phyloP scores from a whole-genome alignment of 2,113 vertebrate species.

The Cacatua alba region DNA sequence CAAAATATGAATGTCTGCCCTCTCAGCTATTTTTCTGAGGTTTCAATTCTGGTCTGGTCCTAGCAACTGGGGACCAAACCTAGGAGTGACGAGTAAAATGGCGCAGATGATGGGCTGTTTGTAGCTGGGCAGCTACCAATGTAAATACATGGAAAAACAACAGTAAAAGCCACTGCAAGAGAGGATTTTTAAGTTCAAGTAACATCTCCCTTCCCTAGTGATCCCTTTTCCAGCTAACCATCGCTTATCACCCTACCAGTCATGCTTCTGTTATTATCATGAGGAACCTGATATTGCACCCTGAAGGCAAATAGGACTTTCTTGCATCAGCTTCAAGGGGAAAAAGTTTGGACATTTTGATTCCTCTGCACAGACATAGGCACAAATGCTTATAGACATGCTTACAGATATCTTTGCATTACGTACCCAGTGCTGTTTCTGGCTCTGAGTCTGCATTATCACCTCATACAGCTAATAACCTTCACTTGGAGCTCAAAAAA shows the following conservation, averaged over 20 bases:
- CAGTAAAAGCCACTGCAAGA: background rate
- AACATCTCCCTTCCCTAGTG: background rate
- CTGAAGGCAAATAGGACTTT: background rate
- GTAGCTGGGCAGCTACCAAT: background rate
- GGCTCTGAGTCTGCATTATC: background rate
- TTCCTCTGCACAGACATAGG: background rate
- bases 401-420: background rate
- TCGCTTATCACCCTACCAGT: background rate
- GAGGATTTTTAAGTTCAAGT: background rate
- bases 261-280: background rate
- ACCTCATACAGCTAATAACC: background rate
- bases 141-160: background rate
- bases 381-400: background rate
- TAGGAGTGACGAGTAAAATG: background rate
- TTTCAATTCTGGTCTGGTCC: background rate
- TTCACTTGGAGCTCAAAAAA: background rate
- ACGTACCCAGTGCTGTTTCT: background rate
- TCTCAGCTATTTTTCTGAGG: background rate
- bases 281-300: background rate
- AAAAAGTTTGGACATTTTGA: background rate
- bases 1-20: background rate
- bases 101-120: background rate
- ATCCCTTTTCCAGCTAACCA: background rate
- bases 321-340: background rate
- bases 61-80: background rate